Percentiles rank a stretch among this genome's conserved stretches.
Conservation (phyloP, 2,888 invertebrate species). For the Ligdia adustata region DNA sequence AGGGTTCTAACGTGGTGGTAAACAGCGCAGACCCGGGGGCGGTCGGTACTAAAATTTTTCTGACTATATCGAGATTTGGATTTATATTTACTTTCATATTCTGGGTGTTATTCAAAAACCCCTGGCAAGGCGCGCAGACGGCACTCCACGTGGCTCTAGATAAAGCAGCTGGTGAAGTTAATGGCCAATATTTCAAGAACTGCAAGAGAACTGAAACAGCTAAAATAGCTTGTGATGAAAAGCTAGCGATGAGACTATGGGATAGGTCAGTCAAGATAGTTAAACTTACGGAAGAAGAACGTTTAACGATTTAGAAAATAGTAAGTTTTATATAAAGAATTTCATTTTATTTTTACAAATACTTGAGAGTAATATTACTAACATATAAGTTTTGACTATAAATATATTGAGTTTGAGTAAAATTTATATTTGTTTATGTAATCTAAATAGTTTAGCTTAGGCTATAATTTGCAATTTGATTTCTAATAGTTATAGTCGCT, state of each 20-base stretch:
- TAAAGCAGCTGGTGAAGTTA: conserved; percentile 85
- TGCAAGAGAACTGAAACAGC: conserved; percentile 84
- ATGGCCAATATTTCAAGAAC: conserved; percentile 89
- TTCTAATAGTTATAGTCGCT: no score
- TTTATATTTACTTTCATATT: conserved; percentile 77
- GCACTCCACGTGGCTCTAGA: conserved; percentile 87
- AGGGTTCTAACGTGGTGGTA: conserved; percentile 86
- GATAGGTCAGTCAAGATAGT: conserved; percentile 87
- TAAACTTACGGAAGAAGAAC: conserved; percentile 84
- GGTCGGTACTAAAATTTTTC: conserved; percentile 90
- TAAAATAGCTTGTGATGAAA: conserved; percentile 83
- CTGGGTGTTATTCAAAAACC: conserved; percentile 85
- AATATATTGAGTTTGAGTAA: no score
- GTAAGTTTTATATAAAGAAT: no score
- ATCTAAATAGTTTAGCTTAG: no score
- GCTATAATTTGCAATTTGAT: no score
- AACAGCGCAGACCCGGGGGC: conserved; percentile 94
- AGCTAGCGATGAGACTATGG: conserved; percentile 89
- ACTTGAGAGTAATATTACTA: no score
- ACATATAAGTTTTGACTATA: no score
- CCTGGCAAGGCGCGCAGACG: conserved; percentile 90
- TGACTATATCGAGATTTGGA: no score
- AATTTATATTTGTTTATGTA: no score
- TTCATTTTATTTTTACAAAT: no score
- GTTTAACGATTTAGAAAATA: no score